Evolutionary conservation across 2,797 vertebrate genomes (phyloP), one percentile per base, ranked within the genome.

Genomic region (Cuniculus paca): DNA sequence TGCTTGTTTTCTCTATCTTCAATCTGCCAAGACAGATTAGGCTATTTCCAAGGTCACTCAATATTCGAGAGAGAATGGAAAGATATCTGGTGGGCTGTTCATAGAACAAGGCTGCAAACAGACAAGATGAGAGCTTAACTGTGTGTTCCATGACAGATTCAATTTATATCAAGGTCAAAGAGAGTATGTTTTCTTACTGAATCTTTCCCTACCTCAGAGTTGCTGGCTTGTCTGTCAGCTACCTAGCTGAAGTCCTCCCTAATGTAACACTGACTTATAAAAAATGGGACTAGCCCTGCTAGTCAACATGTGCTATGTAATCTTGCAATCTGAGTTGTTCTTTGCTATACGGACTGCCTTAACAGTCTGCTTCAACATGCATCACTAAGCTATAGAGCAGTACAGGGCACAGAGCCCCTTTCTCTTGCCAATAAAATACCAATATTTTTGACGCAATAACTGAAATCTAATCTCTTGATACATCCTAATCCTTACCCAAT

Each of bases 11-110:
- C 98, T 98, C 98, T 98, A 98, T 98, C 98, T 99, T 96, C 96
- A 98, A 98, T 98, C 98, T 98, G 98, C 98, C 98, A 98, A 88
- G 98, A 98, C 94, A 98, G 98, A 99, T 99, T 98, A 98, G 98
- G 50, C 97, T 81, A 79, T 97, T 98, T 98, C 98, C 98, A 98
- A 98, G 98, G 98, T 99, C 98, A 98, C 97, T 98, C 97, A 86
- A 97, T 98, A 97, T 4, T 87, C 61, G 24, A 95, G 61, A 98
- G 95, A 81, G 98, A 98, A 98, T 96, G 97, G 31, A 97, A 95
- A 98, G 97, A 87, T 85, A 98, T 96, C 98, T 98, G 65, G 90
- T 88, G 96, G 97, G 82, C 97, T 98, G 96, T 97, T 97, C 97
- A 14, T 50, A 98, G 97, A 97, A 96, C 94, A 97, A 98, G 93